These are phyloP conservation scores for Laticauda colubrina DNA, from an alignment of 2,113 vertebrate species.

Conservation along the genomic window DNA sequence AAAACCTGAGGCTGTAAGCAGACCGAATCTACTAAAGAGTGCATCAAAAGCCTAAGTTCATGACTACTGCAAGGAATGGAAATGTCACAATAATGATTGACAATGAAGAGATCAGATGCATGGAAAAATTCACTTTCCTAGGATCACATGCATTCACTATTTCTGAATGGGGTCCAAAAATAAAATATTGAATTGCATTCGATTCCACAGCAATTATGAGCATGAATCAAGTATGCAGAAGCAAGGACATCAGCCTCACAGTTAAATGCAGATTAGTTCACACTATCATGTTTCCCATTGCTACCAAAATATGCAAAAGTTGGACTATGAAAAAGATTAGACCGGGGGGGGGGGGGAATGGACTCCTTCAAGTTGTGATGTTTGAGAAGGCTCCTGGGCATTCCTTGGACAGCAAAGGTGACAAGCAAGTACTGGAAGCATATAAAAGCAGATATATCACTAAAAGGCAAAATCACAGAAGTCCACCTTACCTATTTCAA, in stretches of 20 bases:
- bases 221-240: not conserved
- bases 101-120: not conserved
- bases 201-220: not conserved
- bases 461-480: not conserved
- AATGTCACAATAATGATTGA: not conserved
- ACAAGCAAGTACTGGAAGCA: not conserved
- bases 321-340: not conserved
- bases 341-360: accelerated
- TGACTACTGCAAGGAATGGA: not conserved
- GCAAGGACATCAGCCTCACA: too few species aligned
- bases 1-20: not conserved
- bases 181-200: not conserved
- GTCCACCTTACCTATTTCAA: not conserved
- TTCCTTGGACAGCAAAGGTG: not conserved
- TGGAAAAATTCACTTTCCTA: not conserved
- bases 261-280: not conserved
- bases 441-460: not conserved
- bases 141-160: not conserved
- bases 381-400: not conserved
- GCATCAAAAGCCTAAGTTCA: not conserved
- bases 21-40: not conserved
- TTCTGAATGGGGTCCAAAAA: not conserved
- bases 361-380: not conserved
- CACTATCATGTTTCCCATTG: not conserved
- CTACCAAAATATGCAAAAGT: not conserved